Evolutionary conservation across 2,888 invertebrate species (phyloP).

Genomic region (Thera britannica): DNA sequence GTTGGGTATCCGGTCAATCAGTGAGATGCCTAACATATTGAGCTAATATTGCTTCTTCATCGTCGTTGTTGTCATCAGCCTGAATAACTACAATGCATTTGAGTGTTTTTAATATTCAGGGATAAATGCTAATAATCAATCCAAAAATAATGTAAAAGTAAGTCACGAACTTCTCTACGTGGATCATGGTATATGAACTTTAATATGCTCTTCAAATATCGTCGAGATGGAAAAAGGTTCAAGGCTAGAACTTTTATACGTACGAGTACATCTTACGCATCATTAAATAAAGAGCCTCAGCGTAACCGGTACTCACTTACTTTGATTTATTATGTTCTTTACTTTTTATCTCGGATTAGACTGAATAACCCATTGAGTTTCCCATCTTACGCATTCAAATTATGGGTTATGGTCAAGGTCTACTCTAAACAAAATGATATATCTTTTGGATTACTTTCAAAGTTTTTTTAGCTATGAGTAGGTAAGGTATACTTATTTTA

Average conservation of each 20-base stretch:
- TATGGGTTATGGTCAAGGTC: slow-evolving; percentile 11
- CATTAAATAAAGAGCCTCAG: slow-evolving; percentile 32
- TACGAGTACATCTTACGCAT: slow-evolving; percentile 23
- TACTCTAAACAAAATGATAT: background rate
- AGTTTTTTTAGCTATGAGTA: too few relatives aligned
- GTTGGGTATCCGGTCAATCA: too few relatives aligned
- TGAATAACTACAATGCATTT: too few relatives aligned
- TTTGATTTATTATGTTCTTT: slow-evolving; percentile 26
- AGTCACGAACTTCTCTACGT: slow-evolving; percentile 9
- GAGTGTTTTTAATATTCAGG: too few relatives aligned
- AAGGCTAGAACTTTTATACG: slow-evolving; percentile 38
- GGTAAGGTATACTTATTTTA: too few relatives aligned
- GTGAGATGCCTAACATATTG: too few relatives aligned
- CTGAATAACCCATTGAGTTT: slow-evolving; percentile 19
- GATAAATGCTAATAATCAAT: too few relatives aligned
- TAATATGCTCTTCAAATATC: slow-evolving; percentile 32
- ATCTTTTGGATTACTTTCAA: background rate
- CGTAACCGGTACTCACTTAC: slow-evolving; percentile 28
- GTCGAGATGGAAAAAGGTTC: slow-evolving; percentile 41
- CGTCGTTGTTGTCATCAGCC: too few relatives aligned
- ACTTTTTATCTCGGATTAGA: slow-evolving; percentile 22
- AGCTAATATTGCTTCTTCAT: too few relatives aligned
- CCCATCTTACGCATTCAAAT: slow-evolving; percentile 19
- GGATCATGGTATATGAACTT: slow-evolving; percentile 34
- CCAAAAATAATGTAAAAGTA: background rate